Evolutionary conservation across 2,888 invertebrate genomes (phyloP).

Genomic region (Eilema sororculum): DNA sequence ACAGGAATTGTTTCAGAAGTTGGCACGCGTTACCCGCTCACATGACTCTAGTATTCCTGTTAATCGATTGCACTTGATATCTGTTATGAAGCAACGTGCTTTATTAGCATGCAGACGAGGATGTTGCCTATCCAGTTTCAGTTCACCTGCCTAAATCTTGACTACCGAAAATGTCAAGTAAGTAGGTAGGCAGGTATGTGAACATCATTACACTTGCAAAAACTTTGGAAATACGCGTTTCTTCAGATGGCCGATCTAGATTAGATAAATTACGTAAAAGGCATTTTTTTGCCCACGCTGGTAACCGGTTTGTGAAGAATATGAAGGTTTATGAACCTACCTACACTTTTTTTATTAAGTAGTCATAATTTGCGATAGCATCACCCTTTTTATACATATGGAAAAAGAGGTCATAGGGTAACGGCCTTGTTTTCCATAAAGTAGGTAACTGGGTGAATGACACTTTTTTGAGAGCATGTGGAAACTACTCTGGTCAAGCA

Average conservation of each 20-base stretch:
- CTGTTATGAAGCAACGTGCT: neutral
- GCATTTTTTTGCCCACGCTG: neutral
- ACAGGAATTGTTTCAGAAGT: too few species aligned
- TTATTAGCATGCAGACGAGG: neutral
- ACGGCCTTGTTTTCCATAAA: neutral
- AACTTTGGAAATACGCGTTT: slow-evolving; percentile 12
- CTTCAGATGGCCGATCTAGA: slow-evolving; percentile 31
- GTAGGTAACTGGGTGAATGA: neutral
- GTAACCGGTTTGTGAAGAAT: neutral
- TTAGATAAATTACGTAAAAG: slow-evolving; percentile 22
- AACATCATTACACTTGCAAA: slow-evolving; percentile 18
- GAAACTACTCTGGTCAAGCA: too few species aligned
- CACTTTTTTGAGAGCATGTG: neutral
- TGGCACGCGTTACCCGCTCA: too few species aligned
- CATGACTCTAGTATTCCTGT: too few species aligned
- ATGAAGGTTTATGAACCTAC: too few species aligned
- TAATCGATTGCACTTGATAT: neutral
- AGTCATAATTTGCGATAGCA: neutral
- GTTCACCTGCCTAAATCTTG: neutral
- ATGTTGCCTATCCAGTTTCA: neutral
- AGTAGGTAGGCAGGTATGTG: slow-evolving; percentile 26
- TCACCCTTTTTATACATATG: neutral
- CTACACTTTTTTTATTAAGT: neutral
- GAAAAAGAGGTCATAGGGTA: neutral
- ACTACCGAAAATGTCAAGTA: slow-evolving; percentile 1